Evolutionary conservation across 2,888 invertebrate genomes (phyloP).

Genomic region (Aphidius colemani): DNA sequence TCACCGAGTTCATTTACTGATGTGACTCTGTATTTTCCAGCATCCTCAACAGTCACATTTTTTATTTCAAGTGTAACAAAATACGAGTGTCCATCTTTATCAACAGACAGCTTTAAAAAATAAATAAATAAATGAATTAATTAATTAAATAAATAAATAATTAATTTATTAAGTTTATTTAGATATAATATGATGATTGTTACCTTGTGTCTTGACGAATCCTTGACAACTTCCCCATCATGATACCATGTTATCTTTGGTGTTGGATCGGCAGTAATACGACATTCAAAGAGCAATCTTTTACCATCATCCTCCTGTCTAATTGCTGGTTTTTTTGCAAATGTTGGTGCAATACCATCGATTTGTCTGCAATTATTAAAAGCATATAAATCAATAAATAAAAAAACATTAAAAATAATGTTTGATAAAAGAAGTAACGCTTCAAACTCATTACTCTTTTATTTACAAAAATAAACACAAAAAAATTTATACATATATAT

Average conservation of each 20-base stretch:
- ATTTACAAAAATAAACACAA: too few species aligned
- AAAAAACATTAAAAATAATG: conserved; percentile 28
- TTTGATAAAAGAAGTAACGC: conserved; percentile 34
- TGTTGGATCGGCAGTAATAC: conserved; percentile 90
- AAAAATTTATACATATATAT: too few species aligned
- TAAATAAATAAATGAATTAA: conserved; percentile 31
- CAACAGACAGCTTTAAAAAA: conserved; percentile 76
- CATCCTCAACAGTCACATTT: conserved; percentile 95
- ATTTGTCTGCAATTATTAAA: conserved; percentile 76
- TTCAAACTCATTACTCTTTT: too few species aligned
- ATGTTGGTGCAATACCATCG: conserved; percentile 96
- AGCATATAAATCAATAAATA: neutral
- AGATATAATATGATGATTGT: neutral
- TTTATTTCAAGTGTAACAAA: conserved; percentile 90
- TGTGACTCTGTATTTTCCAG: conserved; percentile 95
- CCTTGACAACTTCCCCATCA: conserved; percentile 80
- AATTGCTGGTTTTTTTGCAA: conserved; percentile 96
- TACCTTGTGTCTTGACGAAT: conserved; percentile 86
- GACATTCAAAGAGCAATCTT: conserved; percentile 90
- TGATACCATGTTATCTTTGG: conserved; percentile 91
- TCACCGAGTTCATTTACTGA: conserved; percentile 98
- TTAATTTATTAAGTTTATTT: too few species aligned
- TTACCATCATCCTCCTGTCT: conserved; percentile 96
- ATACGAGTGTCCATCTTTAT: conserved; percentile 92
- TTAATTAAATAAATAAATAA: too few species aligned